Conservation (phyloP, 2,797 vertebrate genomes). For the Acipenser ruthenus region DNA sequence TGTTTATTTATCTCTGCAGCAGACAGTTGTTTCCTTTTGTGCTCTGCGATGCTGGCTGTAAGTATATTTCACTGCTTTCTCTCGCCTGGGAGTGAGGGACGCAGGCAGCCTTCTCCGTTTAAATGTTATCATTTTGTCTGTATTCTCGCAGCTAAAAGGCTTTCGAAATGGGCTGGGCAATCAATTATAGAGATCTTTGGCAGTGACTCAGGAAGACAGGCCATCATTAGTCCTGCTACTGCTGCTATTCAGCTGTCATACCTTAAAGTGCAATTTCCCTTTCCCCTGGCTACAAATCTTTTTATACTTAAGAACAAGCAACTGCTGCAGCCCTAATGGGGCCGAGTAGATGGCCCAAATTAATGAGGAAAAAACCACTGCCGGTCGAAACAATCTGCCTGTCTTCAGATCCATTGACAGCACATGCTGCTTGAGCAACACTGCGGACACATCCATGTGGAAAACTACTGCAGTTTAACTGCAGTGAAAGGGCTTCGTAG, state of each 20-base stretch:
- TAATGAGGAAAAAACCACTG: conserved; percentile 14
- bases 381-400: conserved; percentile 7
- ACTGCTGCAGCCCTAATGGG: conserved; percentile 31
- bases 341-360: conserved; percentile 18
- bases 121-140: conserved; percentile 8
- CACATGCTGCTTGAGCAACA: background rate
- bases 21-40: conserved; percentile 10
- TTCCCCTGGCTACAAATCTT: conserved; percentile 19
- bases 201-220: conserved; percentile 30
- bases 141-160: conserved; percentile 24
- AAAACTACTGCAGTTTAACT: background rate
- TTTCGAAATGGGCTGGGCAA: conserved; percentile 33
- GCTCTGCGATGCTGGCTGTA: conserved; percentile 1
- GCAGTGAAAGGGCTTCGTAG: background rate
- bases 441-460: background rate
- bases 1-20: conserved; percentile 5
- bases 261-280: conserved; percentile 23
- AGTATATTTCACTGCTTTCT: background rate
- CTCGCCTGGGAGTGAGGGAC: background rate
- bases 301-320: conserved; percentile 20
- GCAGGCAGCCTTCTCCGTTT: background rate
- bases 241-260: conserved; percentile 20
- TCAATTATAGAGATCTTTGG: conserved; percentile 30
- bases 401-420: conserved; percentile 3
- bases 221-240: conserved; percentile 27